Evolutionary conservation across 2,888 invertebrate species (phyloP).

Genomic region (Sabatieria punctata): DNA sequence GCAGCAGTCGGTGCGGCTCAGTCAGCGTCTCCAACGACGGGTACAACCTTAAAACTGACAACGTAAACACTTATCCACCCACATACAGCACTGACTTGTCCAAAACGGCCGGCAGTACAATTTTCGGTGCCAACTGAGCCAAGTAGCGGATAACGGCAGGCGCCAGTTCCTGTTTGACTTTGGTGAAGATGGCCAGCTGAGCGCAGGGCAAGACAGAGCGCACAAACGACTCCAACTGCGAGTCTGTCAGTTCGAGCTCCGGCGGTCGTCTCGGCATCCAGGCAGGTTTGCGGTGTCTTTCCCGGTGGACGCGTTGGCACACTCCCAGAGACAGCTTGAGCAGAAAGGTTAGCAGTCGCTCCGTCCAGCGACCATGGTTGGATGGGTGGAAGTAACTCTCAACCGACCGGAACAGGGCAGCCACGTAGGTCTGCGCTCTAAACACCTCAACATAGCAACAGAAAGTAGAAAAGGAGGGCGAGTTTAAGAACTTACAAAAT

Average conservation of each 20-base stretch:
- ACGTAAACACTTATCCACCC: background rate
- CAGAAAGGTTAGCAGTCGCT: slow-evolving; percentile 34
- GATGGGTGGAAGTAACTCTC: slow-evolving; percentile 78
- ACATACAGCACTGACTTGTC: slow-evolving; percentile 41
- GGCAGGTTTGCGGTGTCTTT: slow-evolving; percentile 40
- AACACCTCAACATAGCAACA: no score
- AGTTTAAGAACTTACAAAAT: no score
- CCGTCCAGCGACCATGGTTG: slow-evolving; percentile 58
- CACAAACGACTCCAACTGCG: slow-evolving; percentile 50
- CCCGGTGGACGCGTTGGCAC: slow-evolving; percentile 43
- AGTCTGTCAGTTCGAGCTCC: slow-evolving; percentile 52
- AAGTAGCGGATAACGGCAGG: slow-evolving; percentile 46
- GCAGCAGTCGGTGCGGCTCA: slow-evolving; percentile 54
- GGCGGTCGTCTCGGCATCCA: slow-evolving; percentile 56
- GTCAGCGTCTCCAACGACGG: slow-evolving; percentile 64
- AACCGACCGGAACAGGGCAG: slow-evolving; percentile 59
- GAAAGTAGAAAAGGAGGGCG: background rate
- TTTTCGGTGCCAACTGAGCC: slow-evolving; percentile 57
- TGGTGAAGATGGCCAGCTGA: slow-evolving; percentile 60
- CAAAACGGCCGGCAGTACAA: slow-evolving; percentile 62
- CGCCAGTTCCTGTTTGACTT: slow-evolving; percentile 38
- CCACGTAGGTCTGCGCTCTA: slow-evolving; percentile 37
- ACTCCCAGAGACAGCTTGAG: slow-evolving; percentile 51
- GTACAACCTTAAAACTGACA: slow-evolving; percentile 41
- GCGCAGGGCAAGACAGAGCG: slow-evolving; percentile 51